These are phyloP conservation scores for Rhagoletis pomonella DNA, from an alignment of 1,140 invertebrate species.

Conservation along the genomic window DNA sequence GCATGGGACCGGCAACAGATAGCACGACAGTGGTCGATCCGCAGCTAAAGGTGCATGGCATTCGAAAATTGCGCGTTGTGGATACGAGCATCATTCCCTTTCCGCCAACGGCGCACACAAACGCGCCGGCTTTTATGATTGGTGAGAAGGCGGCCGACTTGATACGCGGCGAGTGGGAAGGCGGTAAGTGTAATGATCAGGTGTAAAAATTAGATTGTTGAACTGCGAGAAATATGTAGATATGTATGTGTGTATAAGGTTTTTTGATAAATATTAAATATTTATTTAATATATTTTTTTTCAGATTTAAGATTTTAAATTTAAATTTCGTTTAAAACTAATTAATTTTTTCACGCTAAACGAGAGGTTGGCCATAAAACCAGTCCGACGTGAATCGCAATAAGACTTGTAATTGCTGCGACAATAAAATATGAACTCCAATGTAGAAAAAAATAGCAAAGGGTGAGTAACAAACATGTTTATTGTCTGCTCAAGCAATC, in stretches of 20 bases:
- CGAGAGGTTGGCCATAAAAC: not conserved
- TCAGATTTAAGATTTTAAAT: too few species aligned
- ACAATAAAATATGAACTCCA: not conserved
- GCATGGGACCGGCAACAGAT: conserved; percentile 83
- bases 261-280: too few species aligned
- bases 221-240: not conserved
- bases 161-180: conserved; percentile 79
- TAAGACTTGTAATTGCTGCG: not conserved
- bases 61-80: conserved; percentile 80
- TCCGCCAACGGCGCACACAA: conserved; percentile 81
- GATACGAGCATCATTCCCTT: conserved; percentile 85
- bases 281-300: too few species aligned
- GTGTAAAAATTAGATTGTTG: not conserved
- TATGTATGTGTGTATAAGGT: too few species aligned
- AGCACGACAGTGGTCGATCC: conserved; percentile 83
- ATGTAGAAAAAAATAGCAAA: not conserved
- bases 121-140: conserved; percentile 86
- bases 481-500: not conserved
- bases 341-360: not conserved
- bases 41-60: conserved; percentile 81
- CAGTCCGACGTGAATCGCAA: conserved; percentile 8
- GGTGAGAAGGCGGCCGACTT: conserved; percentile 89
- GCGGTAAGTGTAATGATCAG: not conserved
- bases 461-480: not conserved
- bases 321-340: not conserved